These are phyloP conservation scores for Arion vulgaris DNA, from an alignment of 1,140 invertebrate species.

Conservation along the genomic window DNA sequence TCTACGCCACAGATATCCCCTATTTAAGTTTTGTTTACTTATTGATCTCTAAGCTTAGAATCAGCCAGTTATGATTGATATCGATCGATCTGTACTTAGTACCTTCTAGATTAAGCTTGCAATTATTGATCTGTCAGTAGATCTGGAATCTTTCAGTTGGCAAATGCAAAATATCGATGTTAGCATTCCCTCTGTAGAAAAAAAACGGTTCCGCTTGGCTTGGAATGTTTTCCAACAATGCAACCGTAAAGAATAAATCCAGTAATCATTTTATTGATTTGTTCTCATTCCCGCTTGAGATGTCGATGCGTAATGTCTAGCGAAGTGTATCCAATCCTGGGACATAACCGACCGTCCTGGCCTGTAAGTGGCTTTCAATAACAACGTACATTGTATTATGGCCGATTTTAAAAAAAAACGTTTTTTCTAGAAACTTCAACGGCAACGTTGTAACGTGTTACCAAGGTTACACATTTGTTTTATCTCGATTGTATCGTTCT, in stretches of 20 bases:
- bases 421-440: too few species aligned
- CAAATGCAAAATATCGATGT: slow-evolving; percentile 7
- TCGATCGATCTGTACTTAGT: background rate
- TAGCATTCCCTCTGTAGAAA: background rate
- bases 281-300: background rate
- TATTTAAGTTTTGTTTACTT: too few species aligned
- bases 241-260: background rate
- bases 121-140: background rate
- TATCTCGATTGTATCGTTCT: too few species aligned
- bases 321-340: background rate
- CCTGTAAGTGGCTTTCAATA: too few species aligned
- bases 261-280: slow-evolving; percentile 10
- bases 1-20: too few species aligned
- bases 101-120: background rate
- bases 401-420: too few species aligned
- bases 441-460: too few species aligned
- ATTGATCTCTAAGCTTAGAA: too few species aligned
- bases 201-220: background rate
- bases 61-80: too few species aligned
- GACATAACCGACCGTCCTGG: background rate
- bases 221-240: background rate
- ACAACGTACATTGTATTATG: too few species aligned
- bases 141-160: background rate
- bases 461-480: too few species aligned
- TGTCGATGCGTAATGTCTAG: background rate